A percentile compares a stretch with the other conserved stretches of the same genome.
phyloP scores from a whole-genome alignment of 2,888 invertebrate genomes.

The Leptodirus hochenwartii region DNA sequence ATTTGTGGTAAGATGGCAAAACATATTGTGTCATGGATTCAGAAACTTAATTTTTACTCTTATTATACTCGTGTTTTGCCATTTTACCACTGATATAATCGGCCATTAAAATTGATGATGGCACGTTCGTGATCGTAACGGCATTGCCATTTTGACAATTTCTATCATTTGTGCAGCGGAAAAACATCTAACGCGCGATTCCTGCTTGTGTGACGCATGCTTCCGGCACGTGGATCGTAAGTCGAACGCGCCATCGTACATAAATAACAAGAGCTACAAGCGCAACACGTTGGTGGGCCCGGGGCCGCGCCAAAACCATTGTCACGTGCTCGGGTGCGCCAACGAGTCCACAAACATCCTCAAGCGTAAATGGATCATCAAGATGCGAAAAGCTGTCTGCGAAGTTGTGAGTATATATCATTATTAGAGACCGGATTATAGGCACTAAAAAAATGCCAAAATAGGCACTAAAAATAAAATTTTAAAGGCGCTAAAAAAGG shows the following conservation, averaged over 20 bases:
- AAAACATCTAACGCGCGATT: constrained; percentile 64
- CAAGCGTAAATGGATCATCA: constrained; percentile 52
- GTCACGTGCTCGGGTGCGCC: constrained; percentile 46
- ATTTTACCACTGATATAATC: too few relatives aligned
- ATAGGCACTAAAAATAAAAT: too few relatives aligned
- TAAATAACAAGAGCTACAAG: constrained; percentile 29
- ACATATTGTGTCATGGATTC: too few relatives aligned
- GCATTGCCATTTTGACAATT: too few relatives aligned
- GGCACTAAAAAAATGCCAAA: too few relatives aligned
- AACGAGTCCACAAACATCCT: constrained; percentile 42
- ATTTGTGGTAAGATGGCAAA: too few relatives aligned
- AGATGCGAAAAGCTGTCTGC: constrained; percentile 47
- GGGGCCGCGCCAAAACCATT: constrained; percentile 28
- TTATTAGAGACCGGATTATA: too few relatives aligned
- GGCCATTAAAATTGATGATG: too few relatives aligned
- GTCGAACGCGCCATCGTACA: constrained; percentile 52
- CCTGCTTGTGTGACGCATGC: constrained; percentile 75
- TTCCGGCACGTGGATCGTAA: constrained; percentile 72
- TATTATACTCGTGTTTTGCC: too few relatives aligned
- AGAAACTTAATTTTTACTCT: too few relatives aligned
- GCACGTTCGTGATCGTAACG: too few relatives aligned
- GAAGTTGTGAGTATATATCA: constrained; percentile 30
- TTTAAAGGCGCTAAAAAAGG: too few relatives aligned
- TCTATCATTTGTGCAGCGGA: constrained; percentile 34
- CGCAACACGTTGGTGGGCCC: constrained; percentile 21